These are phyloP conservation scores for Amphibalanus amphitrite DNA, from an alignment of 1,140 invertebrate genomes.

Conservation along the genomic window DNA sequence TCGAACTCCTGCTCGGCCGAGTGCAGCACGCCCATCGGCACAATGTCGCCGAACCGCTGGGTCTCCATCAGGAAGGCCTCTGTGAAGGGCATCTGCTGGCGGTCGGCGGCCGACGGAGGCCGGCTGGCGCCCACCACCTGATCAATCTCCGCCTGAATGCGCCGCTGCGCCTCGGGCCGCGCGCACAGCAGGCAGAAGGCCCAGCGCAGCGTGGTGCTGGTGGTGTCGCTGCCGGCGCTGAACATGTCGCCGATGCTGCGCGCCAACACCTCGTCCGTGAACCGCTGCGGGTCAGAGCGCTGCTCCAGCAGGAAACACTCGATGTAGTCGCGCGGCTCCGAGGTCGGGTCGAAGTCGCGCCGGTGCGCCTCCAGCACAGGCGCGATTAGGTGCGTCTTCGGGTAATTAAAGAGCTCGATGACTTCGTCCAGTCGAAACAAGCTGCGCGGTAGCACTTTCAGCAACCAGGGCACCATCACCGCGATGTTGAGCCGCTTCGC, in stretches of 20 bases:
- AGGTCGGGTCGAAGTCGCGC: not conserved
- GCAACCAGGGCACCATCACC: not conserved
- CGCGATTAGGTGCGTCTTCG: not conserved
- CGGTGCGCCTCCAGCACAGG: not conserved
- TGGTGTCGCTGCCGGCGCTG: constrained; percentile 24
- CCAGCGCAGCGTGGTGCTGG: constrained; percentile 22
- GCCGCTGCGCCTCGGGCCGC: constrained; percentile 24
- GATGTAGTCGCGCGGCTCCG: not conserved
- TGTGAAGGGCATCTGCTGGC: constrained; percentile 6
- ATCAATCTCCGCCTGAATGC: constrained; percentile 24
- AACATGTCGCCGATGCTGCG: constrained; percentile 21
- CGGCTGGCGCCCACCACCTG: constrained; percentile 18
- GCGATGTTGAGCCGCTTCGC: not conserved
- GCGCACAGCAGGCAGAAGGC: constrained; percentile 19
- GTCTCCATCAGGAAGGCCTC: constrained; percentile 11
- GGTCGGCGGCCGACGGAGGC: constrained; percentile 4
- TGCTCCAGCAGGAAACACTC: not conserved
- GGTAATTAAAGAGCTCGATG: not conserved
- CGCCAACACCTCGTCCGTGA: not conserved
- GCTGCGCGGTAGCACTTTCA: not conserved
- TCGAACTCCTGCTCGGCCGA: constrained; percentile 12
- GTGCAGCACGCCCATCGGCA: not conserved
- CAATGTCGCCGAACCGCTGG: constrained; percentile 3
- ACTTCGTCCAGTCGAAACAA: not conserved
- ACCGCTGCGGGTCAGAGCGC: not conserved